A percentile compares a stretch with the other conserved stretches of the same genome.
Conservation (phyloP, 2,113 vertebrate species). For the Hemicordylus capensis region DNA sequence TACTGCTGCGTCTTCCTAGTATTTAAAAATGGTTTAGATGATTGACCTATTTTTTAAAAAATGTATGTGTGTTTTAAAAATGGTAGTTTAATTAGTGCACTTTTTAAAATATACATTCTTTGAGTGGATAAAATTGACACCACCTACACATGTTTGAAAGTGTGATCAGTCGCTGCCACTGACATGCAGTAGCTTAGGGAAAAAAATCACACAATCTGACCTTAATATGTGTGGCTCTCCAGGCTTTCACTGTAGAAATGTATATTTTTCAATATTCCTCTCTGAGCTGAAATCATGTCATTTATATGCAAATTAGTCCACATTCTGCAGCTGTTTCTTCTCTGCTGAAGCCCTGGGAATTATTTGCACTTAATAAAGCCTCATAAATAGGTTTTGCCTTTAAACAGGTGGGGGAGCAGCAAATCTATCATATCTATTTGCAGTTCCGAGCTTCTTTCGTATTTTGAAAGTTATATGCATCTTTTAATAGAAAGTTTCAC, state of each 20-base stretch:
- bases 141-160: slow-evolving; percentile 58
- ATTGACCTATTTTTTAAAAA: slow-evolving; percentile 58
- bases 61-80: slow-evolving; percentile 25
- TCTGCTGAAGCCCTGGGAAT: slow-evolving; percentile 76
- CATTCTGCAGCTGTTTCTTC: slow-evolving; percentile 76
- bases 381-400: slow-evolving; percentile 81
- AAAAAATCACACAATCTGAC: slow-evolving; percentile 70
- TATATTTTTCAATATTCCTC: slow-evolving; percentile 79
- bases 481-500: slow-evolving; percentile 74
- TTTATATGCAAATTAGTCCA: slow-evolving; percentile 84
- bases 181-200: slow-evolving; percentile 62
- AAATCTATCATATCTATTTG: slow-evolving; percentile 70
- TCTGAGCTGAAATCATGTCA: slow-evolving; percentile 80
- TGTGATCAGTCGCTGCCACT: slow-evolving; percentile 60
- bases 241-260: slow-evolving; percentile 73
- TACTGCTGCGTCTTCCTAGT: slow-evolving; percentile 18
- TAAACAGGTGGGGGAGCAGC: slow-evolving; percentile 64
- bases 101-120: slow-evolving; percentile 67
- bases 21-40: slow-evolving; percentile 63
- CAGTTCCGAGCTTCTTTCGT: slow-evolving; percentile 72
- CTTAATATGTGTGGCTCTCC: slow-evolving; percentile 74
- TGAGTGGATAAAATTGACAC: slow-evolving; percentile 51
- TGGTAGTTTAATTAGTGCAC: slow-evolving; percentile 69
- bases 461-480: slow-evolving; percentile 68
- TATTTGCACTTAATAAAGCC: slow-evolving; percentile 84